Conservation (phyloP, 2,888 invertebrate species). For the Morpho helenor region DNA sequence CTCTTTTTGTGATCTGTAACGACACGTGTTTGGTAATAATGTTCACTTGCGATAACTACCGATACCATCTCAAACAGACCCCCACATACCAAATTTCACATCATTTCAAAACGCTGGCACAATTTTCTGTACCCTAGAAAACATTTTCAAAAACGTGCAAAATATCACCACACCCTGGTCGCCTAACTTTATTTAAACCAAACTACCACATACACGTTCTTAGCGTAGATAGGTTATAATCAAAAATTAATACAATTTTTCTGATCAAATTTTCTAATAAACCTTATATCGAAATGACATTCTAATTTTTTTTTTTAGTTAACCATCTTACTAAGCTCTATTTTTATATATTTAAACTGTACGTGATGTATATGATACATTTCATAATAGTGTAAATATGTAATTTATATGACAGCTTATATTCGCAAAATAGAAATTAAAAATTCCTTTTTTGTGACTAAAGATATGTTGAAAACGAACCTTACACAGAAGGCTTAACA, state of each 20-base stretch:
- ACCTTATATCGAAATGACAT: constrained; percentile 67
- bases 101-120: constrained; percentile 56
- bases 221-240: constrained; percentile 62
- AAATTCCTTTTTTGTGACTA: constrained; percentile 44
- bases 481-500: constrained; percentile 6
- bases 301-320: constrained; percentile 66
- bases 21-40: constrained; percentile 33
- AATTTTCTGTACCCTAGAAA: constrained; percentile 68
- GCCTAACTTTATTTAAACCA: constrained; percentile 76
- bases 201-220: constrained; percentile 70
- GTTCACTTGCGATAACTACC: constrained; percentile 61
- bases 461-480: constrained; percentile 44
- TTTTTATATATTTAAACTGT: constrained; percentile 61
- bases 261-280: constrained; percentile 67
- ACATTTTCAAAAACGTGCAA: constrained; percentile 79
- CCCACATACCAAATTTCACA: constrained; percentile 31
- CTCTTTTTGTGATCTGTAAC: constrained; percentile 41
- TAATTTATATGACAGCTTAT: constrained; percentile 58
- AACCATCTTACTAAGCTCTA: constrained; percentile 77
- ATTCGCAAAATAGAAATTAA: constrained; percentile 49
- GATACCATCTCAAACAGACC: constrained; percentile 54
- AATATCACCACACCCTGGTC: constrained; percentile 80
- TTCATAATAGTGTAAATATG: constrained; percentile 76
- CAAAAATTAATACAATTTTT: constrained; percentile 59
- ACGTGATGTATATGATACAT: constrained; percentile 74